Evolutionary conservation across 1,140 invertebrate genomes (phyloP).

Genomic region (Kradibia gibbosae): DNA sequence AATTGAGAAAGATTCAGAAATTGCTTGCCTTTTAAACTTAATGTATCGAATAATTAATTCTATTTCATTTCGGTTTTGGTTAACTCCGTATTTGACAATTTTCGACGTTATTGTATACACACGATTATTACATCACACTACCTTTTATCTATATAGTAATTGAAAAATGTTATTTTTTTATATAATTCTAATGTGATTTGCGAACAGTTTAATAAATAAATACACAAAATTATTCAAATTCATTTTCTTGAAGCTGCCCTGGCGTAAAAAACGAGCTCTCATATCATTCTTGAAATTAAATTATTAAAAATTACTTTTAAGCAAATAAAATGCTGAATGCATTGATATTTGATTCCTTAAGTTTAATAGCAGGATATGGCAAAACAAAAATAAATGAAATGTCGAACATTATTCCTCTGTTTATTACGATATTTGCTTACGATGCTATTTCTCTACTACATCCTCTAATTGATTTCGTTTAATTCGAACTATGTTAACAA

Average conservation of each 20-base stretch:
- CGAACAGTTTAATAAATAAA: too few relatives aligned
- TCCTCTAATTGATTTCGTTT: background rate
- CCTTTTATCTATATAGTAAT: too few relatives aligned
- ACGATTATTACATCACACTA: too few relatives aligned
- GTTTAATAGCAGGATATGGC: background rate
- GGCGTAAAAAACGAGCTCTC: background rate
- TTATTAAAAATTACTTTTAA: conserved; percentile 2
- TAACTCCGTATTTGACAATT: too few relatives aligned
- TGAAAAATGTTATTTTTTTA: too few relatives aligned
- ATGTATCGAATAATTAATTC: too few relatives aligned
- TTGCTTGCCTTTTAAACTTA: too few relatives aligned
- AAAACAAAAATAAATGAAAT: conserved; percentile 1
- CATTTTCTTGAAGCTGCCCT: background rate
- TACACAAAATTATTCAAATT: background rate
- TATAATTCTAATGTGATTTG: too few relatives aligned
- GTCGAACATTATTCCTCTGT: background rate
- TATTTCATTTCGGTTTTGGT: too few relatives aligned
- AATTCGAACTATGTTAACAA: too few relatives aligned
- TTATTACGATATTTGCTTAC: background rate
- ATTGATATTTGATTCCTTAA: conserved; percentile 20
- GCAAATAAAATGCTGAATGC: conserved; percentile 13
- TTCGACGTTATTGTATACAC: too few relatives aligned
- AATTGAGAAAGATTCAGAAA: too few relatives aligned
- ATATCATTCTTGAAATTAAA: background rate
- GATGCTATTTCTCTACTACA: background rate